phyloP scores from a whole-genome alignment of 2,888 invertebrate genomes.

The Petrophora chlorosata region DNA sequence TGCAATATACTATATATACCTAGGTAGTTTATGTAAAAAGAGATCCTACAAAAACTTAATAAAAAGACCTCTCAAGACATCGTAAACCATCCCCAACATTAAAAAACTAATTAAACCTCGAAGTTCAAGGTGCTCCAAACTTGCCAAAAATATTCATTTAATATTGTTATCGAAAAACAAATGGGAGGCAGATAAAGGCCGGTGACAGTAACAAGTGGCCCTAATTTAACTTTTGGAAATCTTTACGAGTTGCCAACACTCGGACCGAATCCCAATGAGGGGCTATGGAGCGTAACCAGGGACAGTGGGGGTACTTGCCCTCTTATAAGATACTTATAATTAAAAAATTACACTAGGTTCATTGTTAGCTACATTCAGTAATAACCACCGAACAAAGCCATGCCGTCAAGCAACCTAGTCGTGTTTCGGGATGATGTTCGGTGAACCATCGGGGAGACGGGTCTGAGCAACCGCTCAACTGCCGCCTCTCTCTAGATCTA shows the following conservation, averaged over 20 bases:
- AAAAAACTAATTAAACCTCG: constrained; percentile 22
- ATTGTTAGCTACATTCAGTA: too few species aligned
- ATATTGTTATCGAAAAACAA: constrained; percentile 59
- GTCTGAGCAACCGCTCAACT: too few species aligned
- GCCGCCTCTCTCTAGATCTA: too few species aligned
- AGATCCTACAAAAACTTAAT: not conserved
- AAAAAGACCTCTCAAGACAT: constrained; percentile 3
- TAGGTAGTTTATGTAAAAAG: too few species aligned
- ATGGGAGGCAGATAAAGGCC: constrained; percentile 51
- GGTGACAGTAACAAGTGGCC: constrained; percentile 63
- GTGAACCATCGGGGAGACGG: too few species aligned
- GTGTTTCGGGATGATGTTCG: too few species aligned
- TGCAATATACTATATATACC: too few species aligned
- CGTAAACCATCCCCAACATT: constrained; percentile 2
- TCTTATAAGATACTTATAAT: too few species aligned
- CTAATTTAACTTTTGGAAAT: constrained; percentile 69
- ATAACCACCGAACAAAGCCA: too few species aligned
- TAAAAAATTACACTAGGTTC: too few species aligned
- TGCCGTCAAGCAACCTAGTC: too few species aligned
- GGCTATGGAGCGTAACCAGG: constrained; percentile 7
- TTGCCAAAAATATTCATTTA: constrained; percentile 42
- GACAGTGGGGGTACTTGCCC: not conserved
- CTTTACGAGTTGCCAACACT: constrained; percentile 56
- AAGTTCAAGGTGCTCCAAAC: constrained; percentile 23
- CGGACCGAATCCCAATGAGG: constrained; percentile 52